Conservation (phyloP, 2,797 vertebrate genomes). For the Glyptemys insculpta region DNA sequence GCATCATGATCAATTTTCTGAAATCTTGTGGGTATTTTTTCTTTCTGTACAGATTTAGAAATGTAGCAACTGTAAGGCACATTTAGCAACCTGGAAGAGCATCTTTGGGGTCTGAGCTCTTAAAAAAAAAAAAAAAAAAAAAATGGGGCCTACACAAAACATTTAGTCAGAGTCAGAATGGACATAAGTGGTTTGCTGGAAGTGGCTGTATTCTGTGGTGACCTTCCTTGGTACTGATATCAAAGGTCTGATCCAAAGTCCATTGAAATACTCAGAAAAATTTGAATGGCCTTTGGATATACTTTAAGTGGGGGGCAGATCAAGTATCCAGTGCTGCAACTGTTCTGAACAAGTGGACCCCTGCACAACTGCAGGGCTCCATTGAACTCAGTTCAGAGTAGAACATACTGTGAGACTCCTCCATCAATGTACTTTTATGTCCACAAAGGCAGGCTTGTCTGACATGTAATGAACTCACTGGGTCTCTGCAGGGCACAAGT, state of each 20-base stretch:
- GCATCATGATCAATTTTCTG: neutral
- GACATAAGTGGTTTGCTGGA: neutral
- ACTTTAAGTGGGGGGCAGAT: neutral
- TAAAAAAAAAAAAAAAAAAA: neutral
- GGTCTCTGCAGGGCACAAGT: neutral
- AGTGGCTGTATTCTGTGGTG: neutral
- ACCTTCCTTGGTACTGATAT: neutral
- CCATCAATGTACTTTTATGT: neutral
- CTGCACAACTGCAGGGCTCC: neutral
- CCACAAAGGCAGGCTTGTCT: neutral
- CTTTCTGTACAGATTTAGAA: neutral
- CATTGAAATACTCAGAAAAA: neutral
- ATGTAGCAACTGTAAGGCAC: neutral
- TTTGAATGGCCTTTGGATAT: neutral
- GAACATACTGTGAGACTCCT: neutral
- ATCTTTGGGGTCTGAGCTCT: neutral
- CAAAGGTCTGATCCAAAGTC: neutral
- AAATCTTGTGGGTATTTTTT: neutral
- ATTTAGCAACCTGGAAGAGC: neutral
- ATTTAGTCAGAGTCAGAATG: neutral
- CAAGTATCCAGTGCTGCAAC: neutral
- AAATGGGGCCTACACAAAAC: no score
- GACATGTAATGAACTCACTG: neutral
- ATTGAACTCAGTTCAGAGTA: neutral
- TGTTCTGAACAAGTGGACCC: neutral